Evolutionary conservation across 2,888 invertebrate species (phyloP).

Genomic region (Cotesia congregata): DNA sequence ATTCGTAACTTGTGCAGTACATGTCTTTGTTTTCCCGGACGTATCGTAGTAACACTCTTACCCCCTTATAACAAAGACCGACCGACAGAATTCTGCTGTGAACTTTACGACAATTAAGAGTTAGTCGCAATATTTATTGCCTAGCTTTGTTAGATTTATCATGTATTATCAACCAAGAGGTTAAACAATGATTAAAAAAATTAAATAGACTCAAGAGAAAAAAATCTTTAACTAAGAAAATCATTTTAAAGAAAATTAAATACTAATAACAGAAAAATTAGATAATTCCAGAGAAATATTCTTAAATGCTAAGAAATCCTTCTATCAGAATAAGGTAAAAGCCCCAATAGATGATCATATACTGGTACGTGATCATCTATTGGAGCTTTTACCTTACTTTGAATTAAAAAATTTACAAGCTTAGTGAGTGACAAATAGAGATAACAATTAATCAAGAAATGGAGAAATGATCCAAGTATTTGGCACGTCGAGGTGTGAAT

Average conservation of each 20-base stretch:
- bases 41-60: constrained; percentile 47
- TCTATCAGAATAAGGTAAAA: too few species aligned
- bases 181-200: too few species aligned
- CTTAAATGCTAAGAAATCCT: too few species aligned
- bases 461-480: constrained; percentile 10
- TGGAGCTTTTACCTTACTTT: too few species aligned
- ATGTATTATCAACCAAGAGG: background rate
- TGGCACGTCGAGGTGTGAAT: constrained; percentile 8
- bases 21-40: constrained; percentile 47
- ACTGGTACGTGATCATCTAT: too few species aligned
- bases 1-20: constrained; percentile 37
- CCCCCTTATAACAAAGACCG: constrained; percentile 54
- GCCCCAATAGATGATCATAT: too few species aligned
- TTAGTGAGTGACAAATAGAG: background rate
- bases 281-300: too few species aligned
- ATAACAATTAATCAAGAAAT: constrained; percentile 23
- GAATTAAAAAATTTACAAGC: background rate
- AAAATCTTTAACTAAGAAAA: too few species aligned
- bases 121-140: background rate
- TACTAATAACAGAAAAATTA: too few species aligned
- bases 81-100: constrained; percentile 41
- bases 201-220: too few species aligned
- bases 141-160: background rate
- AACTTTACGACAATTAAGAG: constrained; percentile 54
- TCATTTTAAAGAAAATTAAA: too few species aligned